Evolutionary conservation across 2,797 vertebrate genomes (phyloP), one percentile per base, ranked within the genome.

Genomic region (Cynopterus sphinx): DNA sequence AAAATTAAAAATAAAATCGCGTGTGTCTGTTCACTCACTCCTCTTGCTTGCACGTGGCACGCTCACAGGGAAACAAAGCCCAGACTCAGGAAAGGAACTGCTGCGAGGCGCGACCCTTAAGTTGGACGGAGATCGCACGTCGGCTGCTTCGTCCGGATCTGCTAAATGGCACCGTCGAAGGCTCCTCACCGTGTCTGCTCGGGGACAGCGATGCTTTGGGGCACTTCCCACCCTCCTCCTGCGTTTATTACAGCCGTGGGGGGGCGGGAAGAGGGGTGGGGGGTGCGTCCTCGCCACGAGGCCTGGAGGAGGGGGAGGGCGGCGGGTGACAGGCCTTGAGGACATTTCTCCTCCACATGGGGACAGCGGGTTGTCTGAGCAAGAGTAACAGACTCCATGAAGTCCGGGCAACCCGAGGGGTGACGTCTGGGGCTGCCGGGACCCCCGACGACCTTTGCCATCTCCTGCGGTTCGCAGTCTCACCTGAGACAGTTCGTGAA

Each of bases 41-140:
- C 33, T 33, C 33, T 33, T 33, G 33, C 33, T 33, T 33, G 33
- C 33, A 33, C 33, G 33, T 33, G 33, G 33, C 33, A 33, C 33
- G 33, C 33, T 33, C 33, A 33, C 33, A 2, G 21, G 53, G 51
- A 75, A 24, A 61, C 6, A 5, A 94, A n/a, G 28, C 26, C 9
- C 1, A 33, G 36, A 79, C 16, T 21, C 4, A 10, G 1, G 13
- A 41, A n/a, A 46, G 19, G 46, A 43, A 2, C 36, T 3, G 3
- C 8, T 5, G 12, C 53, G 71, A n/a, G 17, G 7, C 9, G 4
- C 0, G 0, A 3, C 26, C 1, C 0, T 17, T n/a, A 16, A 57
- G 49, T 31, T 10, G 26, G 15, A 17, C 11, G 5, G 41, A n/a
- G 2, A 41, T 13, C 39, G 31, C 16, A 28, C 46, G 65, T 31